Base-by-base conservation (phyloP, 2,888 invertebrate species). In the Microctonus aethiopoides region DNA sequence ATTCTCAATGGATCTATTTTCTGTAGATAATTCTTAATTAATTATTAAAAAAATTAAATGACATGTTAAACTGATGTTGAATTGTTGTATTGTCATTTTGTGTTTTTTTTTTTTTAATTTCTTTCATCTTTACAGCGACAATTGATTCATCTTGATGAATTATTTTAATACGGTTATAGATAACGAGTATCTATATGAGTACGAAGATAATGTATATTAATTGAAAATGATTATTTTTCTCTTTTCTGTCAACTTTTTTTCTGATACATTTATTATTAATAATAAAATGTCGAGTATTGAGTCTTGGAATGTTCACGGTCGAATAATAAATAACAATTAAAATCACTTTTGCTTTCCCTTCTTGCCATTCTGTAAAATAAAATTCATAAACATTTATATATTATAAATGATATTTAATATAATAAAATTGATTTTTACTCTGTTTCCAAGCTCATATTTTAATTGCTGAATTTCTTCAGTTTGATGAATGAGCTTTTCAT, bases 401-500 rank as follows among this genome's bases (percentile, higher is more conserved):
- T 11, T 7, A 62, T n/a, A n/a, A n/a, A n/a, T n/a, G n/a, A n/a
- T 22, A 56, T 59, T 52, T 20, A 41, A 20, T 16, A 16, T 16
- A 46, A 36, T 61, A 61, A 46, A 11, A 59, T 54, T 26, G 24
- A 4, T 32, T 74, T 67, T 76, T 75, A 87, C 87, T 87, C 91
- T 91, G 83, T 86, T 89, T 75, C 87, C 82, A 68, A 90, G 87
- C 83, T 91, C 90, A 80, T 91, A 92, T 77, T 90, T 90, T 36
- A 93, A 87, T 74, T 89, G 89, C 77, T 94, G 92, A 77, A 95
- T 93, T 83, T 93, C 91, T 87, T 95, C 95, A 83, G 93, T 92
- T 82, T 95, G 94, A 66, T 87, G 87, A 24, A 96, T 92, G 61
- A 98, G 90, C 87, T 95, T 96, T 78, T 97, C 97, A 87, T 93